Base-by-base conservation (phyloP, 1,140 invertebrate genomes). In the Anastrepha obliqua region DNA sequence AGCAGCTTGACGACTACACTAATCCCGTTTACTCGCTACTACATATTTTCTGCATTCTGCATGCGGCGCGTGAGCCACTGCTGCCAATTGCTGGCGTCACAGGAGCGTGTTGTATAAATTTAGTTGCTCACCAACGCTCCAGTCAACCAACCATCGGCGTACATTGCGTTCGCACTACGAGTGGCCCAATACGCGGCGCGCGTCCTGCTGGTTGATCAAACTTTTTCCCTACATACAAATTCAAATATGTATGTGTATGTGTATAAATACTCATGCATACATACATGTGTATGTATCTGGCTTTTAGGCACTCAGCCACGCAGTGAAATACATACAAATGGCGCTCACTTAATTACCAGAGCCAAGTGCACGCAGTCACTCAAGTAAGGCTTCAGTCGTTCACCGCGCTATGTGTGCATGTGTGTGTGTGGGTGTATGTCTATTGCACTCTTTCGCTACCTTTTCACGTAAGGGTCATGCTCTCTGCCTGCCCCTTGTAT, bases 321-420 rank as follows among this genome's bases (percentile, higher is more conserved):
- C n/a, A 62, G 85, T 44, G 39, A n/a, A n/a, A 17, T 9, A 64
- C 9, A 51, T 8, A 51, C 55, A 47, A 62, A 65, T 29, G 20
- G 60, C 42, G 42, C 86, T 58, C 64, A 87, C 86, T 87, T 87
- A 87, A 87, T 87, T 87, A 87, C 86, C 51, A 44, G 47, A 2
- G 47, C 39, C 67, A 74, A 74, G 13, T 44, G 67, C 67, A 15
- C 67, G 67, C 67, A 42, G 55, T 39, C 51, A 62, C 55, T 85
- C 20, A 62, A 44, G 55, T 29, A 29, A 55, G 4, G 3, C 81
- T 44, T 51, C 59, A 85, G 20, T 13, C 9, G 9, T 51, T 58
- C n/a, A 20, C 20, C 4, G 39, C 67, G 2, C 15, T n/a, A 62
- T 62, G 42, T 47, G 17, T 74, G 67, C 7, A 4, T 13, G 67